Percentiles rank a stretch among this genome's conserved stretches.
Conservation (phyloP, 2,888 invertebrate species). For the Thysanoteuthis rhombus region DNA sequence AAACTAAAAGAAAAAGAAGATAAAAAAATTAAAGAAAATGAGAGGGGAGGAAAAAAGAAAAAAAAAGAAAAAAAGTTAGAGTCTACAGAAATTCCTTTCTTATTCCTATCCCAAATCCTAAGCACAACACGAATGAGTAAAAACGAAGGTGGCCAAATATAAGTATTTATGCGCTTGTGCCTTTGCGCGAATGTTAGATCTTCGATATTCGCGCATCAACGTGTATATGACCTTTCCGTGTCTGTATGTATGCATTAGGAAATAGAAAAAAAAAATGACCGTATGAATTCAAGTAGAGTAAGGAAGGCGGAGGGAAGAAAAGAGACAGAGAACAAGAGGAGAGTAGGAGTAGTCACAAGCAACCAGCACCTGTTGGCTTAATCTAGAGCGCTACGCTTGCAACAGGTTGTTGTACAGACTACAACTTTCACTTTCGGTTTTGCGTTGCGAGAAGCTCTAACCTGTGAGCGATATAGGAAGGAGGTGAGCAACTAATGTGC, state of each 20-base stretch:
- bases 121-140: no score
- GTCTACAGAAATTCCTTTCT: not conserved
- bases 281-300: not conserved
- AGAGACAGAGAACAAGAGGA: not conserved
- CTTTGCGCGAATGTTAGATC: not conserved
- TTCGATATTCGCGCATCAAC: not conserved
- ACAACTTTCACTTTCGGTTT: no score
- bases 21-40: no score
- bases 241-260: not conserved
- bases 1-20: no score
- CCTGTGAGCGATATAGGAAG: not conserved
- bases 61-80: no score
- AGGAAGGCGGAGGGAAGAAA: not conserved
- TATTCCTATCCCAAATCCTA: not conserved
- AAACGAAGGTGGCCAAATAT: no score
- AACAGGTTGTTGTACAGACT: no score
- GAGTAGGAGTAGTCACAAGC: not conserved
- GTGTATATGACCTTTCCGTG: not conserved
- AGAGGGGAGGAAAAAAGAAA: no score
- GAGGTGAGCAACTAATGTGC: not conserved
- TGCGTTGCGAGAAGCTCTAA: not conserved
- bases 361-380: not conserved
- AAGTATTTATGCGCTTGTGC: no score
- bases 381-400: not conserved
- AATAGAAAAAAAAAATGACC: not conserved